A percentile compares a stretch with the other conserved stretches of the same genome.
phyloP scores from a whole-genome alignment of 1,140 invertebrate genomes.

The Drosophila subpulchrella region DNA sequence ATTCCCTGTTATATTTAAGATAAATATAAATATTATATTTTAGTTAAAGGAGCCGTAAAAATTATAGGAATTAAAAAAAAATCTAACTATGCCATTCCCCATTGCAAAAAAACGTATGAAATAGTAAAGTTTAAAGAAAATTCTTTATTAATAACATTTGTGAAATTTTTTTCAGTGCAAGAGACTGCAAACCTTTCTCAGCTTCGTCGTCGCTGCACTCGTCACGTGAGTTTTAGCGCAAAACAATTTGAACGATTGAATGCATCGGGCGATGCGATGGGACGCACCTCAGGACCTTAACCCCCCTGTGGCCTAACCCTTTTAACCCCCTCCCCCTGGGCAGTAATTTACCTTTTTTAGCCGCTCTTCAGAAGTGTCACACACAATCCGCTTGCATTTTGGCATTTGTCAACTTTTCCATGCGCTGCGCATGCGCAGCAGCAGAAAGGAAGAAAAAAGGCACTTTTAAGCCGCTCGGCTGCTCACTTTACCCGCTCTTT shows the following conservation, averaged over 20 bases:
- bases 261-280: slow-evolving; percentile 57
- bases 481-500: slow-evolving; percentile 46
- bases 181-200: slow-evolving; percentile 8
- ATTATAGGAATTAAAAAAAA: too few species aligned
- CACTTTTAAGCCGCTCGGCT: slow-evolving; percentile 65
- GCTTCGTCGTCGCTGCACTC: slow-evolving; percentile 65
- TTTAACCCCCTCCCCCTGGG: not conserved
- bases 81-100: too few species aligned
- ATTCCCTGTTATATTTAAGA: too few species aligned
- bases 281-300: slow-evolving; percentile 16
- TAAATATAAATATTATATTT: too few species aligned
- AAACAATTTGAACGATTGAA: slow-evolving; percentile 81
- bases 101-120: too few species aligned
- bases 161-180: not conserved
- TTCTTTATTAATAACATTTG: too few species aligned
- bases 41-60: too few species aligned
- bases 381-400: slow-evolving; percentile 82
- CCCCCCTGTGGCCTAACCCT: slow-evolving; percentile 7
- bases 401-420: slow-evolving; percentile 80
- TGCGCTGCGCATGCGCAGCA: slow-evolving; percentile 72
- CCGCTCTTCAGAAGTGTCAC: slow-evolving; percentile 75
- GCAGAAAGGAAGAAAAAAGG: slow-evolving; percentile 13
- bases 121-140: too few species aligned
- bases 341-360: slow-evolving; percentile 6
- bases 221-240: slow-evolving; percentile 82